These are phyloP conservation scores for Charaxes varanes DNA, from an alignment of 1,140 invertebrate genomes.

Conservation along the genomic window DNA sequence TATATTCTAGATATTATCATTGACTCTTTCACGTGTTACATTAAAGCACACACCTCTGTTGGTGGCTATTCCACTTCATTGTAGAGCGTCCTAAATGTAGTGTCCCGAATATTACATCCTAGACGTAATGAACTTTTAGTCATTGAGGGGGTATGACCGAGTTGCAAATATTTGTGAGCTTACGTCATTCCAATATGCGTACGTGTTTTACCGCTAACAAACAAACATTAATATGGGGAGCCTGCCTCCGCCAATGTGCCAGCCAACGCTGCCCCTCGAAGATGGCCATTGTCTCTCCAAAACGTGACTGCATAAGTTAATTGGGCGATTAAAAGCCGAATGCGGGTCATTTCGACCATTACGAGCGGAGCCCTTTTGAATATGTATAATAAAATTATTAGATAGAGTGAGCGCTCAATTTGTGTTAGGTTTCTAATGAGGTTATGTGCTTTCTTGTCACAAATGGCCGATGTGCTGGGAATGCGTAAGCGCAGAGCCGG, in stretches of 20 bases:
- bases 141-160: constrained; percentile 16
- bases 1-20: too few relatives aligned
- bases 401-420: constrained; percentile 65
- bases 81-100: too few relatives aligned
- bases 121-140: too few relatives aligned
- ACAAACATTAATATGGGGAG: constrained; percentile 72
- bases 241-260: constrained; percentile 62
- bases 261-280: constrained; percentile 45
- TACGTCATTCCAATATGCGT: constrained; percentile 49
- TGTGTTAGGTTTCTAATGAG: constrained; percentile 71
- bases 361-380: constrained; percentile 68
- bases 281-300: constrained; percentile 70
- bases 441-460: constrained; percentile 72
- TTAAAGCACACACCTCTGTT: too few relatives aligned
- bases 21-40: too few relatives aligned
- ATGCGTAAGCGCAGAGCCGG: constrained; percentile 64
- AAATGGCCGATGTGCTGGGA: constrained; percentile 51
- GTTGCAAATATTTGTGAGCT: constrained; percentile 45
- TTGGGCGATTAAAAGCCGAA: constrained; percentile 71
- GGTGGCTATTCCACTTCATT: too few relatives aligned
- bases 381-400: constrained; percentile 74
- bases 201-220: constrained; percentile 71
- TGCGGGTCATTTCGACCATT: constrained; percentile 72
- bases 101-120: too few relatives aligned
- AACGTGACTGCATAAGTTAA: constrained; percentile 73